Evolutionary conservation across 2,888 invertebrate species (phyloP), one percentile per base, ranked within the genome.

Genomic region (Magallana nippona): DNA sequence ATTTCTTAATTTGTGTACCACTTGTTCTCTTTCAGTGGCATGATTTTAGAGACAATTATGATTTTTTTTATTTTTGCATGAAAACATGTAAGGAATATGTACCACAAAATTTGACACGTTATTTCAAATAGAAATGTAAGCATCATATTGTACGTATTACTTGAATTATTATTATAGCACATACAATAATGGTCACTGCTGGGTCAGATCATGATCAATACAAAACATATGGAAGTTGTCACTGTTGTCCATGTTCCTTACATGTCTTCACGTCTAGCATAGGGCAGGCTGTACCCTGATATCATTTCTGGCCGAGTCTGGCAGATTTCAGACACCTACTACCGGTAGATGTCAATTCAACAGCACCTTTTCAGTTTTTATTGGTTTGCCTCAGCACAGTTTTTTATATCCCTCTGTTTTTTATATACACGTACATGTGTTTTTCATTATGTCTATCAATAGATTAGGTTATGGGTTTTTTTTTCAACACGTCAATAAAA

Each of bases 71-170:
- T 13, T 71, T 71, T 71, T 32, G 71, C 71, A 71, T 32, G 71
- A 27, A 71, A 71, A 71, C 71, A 63, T 63, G 27, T 32, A 71
- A 71, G 71, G 71, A 71, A 71, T 71, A 32, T 71, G 71, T 71
- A 71, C 63, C 71, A 71, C 44, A 44, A 44, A 44, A 44, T 44
- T 44, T 44, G 44, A 44, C 44, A 44, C 44, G 44, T 44, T 44
- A 0, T 44, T 8, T 44, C 44, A 44, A 5, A 5, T 44, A 44
- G 5, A 44, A 8, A 44, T 8, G 44, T 44, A 44, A 8, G 44
- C 44, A 44, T 44, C 44, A 44, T 44, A 44, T 44, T 44, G 44
- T 44, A 44, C 44, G 5, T 44, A 44, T 44, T 27, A 27, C 27
- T 27, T 44, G 44, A 44, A 44, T 44, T 44, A n/a, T n/a, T n/a